Percentiles rank a stretch among this genome's conserved stretches.
Evolutionary conservation across 2,888 invertebrate species (phyloP).

Genomic region (Achlya flavicornis): DNA sequence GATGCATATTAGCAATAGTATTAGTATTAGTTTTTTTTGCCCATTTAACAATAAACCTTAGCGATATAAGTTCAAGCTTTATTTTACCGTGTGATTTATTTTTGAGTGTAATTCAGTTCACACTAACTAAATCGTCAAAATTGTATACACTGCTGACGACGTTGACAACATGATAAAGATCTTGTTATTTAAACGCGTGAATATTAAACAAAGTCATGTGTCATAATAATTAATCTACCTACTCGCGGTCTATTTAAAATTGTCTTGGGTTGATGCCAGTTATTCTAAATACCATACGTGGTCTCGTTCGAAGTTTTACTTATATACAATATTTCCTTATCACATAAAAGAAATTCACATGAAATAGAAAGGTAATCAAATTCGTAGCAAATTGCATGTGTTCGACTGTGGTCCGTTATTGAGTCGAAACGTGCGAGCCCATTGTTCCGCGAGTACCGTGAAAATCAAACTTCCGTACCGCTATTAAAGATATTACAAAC

Average conservation of each 20-base stretch:
- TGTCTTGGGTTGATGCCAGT: constrained; percentile 68
- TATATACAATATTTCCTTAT: constrained; percentile 43
- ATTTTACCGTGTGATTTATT: constrained; percentile 14
- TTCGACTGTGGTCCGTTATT: constrained; percentile 41
- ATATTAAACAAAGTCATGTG: constrained; percentile 64
- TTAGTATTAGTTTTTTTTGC: constrained; percentile 28
- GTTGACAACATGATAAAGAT: constrained; percentile 59
- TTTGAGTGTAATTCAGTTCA: constrained; percentile 25
- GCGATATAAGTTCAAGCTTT: constrained; percentile 26
- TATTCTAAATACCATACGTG: constrained; percentile 73
- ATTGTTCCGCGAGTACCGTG: constrained; percentile 61
- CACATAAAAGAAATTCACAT: constrained; percentile 45
- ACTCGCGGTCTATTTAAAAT: constrained; percentile 71
- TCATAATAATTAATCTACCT: constrained; percentile 76
- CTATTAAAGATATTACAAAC: constrained; percentile 58
- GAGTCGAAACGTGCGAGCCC: constrained; percentile 44
- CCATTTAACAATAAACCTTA: constrained; percentile 31
- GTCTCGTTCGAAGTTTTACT: constrained; percentile 57
- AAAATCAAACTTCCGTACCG: constrained; percentile 69
- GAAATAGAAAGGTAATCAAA: constrained; percentile 60
- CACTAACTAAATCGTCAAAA: constrained; percentile 37
- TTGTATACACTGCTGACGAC: constrained; percentile 49
- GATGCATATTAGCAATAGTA: constrained; percentile 37
- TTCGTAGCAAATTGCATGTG: constrained; percentile 51
- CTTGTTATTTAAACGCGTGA: constrained; percentile 55